Evolutionary conservation across 2,888 invertebrate genomes (phyloP).

Genomic region (Coremacera marginata): DNA sequence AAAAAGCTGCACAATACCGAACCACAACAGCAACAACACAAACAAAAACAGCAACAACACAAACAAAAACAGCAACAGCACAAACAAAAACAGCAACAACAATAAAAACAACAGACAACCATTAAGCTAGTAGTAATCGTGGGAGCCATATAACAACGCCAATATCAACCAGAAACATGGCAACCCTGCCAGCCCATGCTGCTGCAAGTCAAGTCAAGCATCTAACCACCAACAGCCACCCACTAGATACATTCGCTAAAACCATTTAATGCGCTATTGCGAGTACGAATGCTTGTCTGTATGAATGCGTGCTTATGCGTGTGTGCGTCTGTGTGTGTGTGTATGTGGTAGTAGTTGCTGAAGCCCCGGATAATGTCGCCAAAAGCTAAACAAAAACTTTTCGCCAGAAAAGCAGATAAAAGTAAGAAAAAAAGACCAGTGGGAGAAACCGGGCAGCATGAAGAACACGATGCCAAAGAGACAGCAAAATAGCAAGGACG

Average conservation of each 20-base stretch:
- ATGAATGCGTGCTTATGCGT: not conserved
- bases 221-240: not conserved
- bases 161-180: not conserved
- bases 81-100: slow-evolving; percentile 16
- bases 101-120: slow-evolving; percentile 14
- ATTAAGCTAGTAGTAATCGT: slow-evolving; percentile 24
- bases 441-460: not conserved
- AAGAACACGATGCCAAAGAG: not conserved
- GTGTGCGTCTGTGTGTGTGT: not conserved
- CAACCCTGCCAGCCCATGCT: not conserved
- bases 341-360: not conserved
- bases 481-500: not conserved
- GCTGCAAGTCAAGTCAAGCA: not conserved
- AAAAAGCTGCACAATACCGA: slow-evolving; percentile 14
- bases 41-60: slow-evolving; percentile 24
- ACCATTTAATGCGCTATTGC: not conserved
- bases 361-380: slow-evolving; percentile 3
- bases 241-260: not conserved
- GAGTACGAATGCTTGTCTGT: not conserved
- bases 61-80: slow-evolving; percentile 24
- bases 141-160: slow-evolving; percentile 28
- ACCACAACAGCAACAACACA: slow-evolving; percentile 19
- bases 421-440: not conserved
- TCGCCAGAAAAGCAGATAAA: not conserved
- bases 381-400: slow-evolving; percentile 14